Evolutionary conservation across 1,140 invertebrate species (phyloP), one percentile per base, ranked within the genome.

Genomic region (roundworm (Caenorhabditis elegans)): DNA sequence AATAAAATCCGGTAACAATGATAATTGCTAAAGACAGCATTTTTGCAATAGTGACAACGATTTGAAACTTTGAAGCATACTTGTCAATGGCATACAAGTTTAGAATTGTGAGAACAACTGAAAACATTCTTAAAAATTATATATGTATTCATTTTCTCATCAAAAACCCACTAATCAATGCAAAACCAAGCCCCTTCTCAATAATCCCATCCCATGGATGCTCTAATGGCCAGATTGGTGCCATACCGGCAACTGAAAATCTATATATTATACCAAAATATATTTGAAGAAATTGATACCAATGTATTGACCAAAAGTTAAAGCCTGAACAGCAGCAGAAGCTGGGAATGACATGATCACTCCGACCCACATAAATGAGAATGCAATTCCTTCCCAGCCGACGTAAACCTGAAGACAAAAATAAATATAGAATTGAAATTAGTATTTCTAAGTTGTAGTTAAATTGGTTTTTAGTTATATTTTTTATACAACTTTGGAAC

Each of bases 41-140:
- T 92, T 98, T 98, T 46, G 96, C 96, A 88, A 96, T 96, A 1
- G 96, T 98, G 92, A 98, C 98, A 85, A 96, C 92, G 90, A 98
- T 96, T 91, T 98, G 97, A 3, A 98, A 95, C 76, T 93, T 92
- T 2, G 96, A 97, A 0, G 96, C 95, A 93, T 95, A 97, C 90
- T 95, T 95, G 49, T 80, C 78, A n/a, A 85, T 79, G n/a, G 84
- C 65, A 79, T 82, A 85, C 4, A 83, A 83, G 51, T 85, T 85
- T 8, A 85, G 22, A 24, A 55, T n/a, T 5, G 82, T 85, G 36
- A 85, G 78, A 24, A 84, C 5, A 22, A 85, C 84, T 85, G 84
- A 4, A 85, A 85, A 47, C 0, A 1, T 39, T 11, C n/a, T n/a
- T n/a, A n/a, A n/a, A n/a, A 65, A 43, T 0, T 3, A 47, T 1